Evolutionary conservation across 2,797 vertebrate genomes (phyloP), one percentile per base, ranked within the genome.

Genomic region (Neomorphus geoffroyi): DNA sequence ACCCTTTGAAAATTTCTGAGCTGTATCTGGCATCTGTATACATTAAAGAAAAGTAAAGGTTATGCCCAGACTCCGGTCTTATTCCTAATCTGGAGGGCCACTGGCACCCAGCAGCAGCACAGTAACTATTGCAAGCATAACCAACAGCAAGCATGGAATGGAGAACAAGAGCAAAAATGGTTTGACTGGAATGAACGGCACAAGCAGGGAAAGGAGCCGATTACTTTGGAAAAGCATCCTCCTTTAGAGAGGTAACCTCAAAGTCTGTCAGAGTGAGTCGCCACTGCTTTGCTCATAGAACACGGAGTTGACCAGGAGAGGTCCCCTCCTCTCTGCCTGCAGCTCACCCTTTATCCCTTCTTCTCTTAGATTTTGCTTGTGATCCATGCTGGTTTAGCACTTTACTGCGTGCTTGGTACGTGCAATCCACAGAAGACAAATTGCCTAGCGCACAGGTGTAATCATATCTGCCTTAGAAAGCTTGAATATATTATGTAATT

Each of bases 61-160:
- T 46, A 41, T 45, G n/a, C 18, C 39, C 23, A 37, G n/a, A 28
- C 56, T 57, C 33, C 7, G 6, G n/a, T 69, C 48, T 39, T 15
- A 33, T 24, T 62, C 19, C 67, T 64, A 19, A n/a, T 10, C 51
- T 17, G 16, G 43, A 69, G 37, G 28, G n/a, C 43, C 18, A 43
- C 35, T 7, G 11, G 67, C 32, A 56, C 43, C 43, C 74, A 45
- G 56, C 56, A 84, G 48, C 54, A 46, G 28, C 0, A 0, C 60
- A 35, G 2, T 23, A 50, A 13, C 26, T 26, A 51, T 21, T 46
- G 45, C 45, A 46, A 46, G 19, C 45, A 46, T 19, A 46, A 19
- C 14, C 18, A 46, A 46, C 14, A 46, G 58, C 46, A 48, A 60
- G n/a, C 16, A 0, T 1, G 45, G n/a, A 46, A 37, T 4, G 0